Evolutionary conservation across 2,113 vertebrate genomes (phyloP).

Genomic region (Fregetta grallaria): DNA sequence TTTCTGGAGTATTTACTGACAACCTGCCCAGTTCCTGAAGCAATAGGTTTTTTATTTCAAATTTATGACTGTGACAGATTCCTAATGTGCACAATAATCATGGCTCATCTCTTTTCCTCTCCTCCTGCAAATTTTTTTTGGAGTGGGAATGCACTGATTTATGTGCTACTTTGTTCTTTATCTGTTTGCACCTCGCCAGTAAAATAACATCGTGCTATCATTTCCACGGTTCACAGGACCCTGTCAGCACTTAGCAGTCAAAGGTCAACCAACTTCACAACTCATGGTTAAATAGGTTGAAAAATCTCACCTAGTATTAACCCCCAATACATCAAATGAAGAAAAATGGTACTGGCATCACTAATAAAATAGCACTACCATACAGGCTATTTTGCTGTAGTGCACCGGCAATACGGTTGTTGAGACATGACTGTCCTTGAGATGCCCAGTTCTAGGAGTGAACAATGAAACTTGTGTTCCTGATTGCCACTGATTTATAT

Average conservation of each 20-base stretch:
- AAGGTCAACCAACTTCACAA: constrained; percentile 70
- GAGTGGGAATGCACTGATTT: constrained; percentile 53
- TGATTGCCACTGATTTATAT: not conserved
- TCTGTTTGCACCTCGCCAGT: constrained; percentile 73
- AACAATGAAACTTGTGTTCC: not conserved
- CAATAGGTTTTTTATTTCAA: not conserved
- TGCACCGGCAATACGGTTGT: not conserved
- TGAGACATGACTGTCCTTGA: not conserved
- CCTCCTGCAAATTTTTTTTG: not conserved
- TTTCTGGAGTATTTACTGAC: not conserved
- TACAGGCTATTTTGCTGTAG: not conserved
- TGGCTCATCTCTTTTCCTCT: not conserved
- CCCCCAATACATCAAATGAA: not conserved
- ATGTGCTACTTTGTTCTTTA: constrained; percentile 79
- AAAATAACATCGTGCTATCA: constrained; percentile 65
- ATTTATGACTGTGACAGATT: not conserved
- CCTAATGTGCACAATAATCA: not conserved
- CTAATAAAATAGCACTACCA: not conserved
- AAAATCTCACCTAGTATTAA: constrained; percentile 43
- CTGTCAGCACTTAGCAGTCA: constrained; percentile 75
- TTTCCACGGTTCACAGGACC: constrained; percentile 69
- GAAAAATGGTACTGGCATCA: not conserved
- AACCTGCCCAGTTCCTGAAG: not conserved
- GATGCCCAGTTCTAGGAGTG: not conserved
- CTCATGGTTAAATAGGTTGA: constrained; percentile 38